Percentiles rank a stretch among this genome's conserved stretches.
phyloP scores from a whole-genome alignment of 2,797 vertebrate species.

The Gallinago solitaria region DNA sequence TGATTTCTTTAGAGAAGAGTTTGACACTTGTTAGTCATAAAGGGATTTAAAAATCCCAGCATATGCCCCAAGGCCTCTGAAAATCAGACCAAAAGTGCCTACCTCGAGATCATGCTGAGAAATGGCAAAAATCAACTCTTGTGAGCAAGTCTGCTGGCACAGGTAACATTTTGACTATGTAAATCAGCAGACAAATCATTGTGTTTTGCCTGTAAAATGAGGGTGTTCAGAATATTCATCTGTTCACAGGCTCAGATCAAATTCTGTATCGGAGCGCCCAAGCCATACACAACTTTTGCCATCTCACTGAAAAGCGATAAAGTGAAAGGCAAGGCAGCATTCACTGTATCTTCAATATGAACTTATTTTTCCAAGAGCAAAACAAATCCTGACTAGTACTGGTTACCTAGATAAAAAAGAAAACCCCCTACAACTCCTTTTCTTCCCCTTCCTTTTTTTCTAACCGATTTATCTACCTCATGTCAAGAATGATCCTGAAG shows the following conservation, averaged over 20 bases:
- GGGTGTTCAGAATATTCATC: background rate
- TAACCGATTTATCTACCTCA: background rate
- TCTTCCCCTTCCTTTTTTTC: background rate
- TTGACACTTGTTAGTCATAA: background rate
- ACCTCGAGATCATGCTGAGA: background rate
- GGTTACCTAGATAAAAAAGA: background rate
- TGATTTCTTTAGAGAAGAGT: background rate
- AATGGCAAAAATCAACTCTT: background rate
- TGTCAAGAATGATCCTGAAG: background rate
- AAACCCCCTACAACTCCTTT: background rate
- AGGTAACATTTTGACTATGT: background rate
- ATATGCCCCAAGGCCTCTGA: background rate
- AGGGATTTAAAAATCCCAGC: background rate
- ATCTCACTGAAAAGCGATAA: background rate
- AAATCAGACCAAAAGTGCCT: background rate
- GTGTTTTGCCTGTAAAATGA: constrained; percentile 16
- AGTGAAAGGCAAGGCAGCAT: background rate
- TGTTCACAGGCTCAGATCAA: background rate
- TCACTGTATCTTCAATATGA: background rate
- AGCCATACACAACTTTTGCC: background rate
- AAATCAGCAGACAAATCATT: background rate
- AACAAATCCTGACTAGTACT: constrained; percentile 6
- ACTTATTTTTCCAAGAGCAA: background rate
- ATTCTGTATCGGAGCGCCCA: background rate
- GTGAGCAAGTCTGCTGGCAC: background rate